phyloP scores from a whole-genome alignment of 2,888 invertebrate species.

The Neoaliturus tenellus region DNA sequence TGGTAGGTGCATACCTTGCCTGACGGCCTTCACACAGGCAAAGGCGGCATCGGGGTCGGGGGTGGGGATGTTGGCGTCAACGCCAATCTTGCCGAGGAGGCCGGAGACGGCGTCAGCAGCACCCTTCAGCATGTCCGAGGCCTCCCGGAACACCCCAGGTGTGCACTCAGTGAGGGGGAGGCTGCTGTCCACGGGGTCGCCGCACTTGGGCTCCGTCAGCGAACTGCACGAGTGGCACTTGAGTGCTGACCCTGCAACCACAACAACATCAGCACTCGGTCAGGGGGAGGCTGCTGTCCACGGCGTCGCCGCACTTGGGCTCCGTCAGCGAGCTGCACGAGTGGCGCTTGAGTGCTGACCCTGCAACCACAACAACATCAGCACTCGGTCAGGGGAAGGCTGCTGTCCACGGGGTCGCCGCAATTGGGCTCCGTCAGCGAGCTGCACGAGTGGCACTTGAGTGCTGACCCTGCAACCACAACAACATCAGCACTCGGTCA shows the following conservation, averaged over 20 bases:
- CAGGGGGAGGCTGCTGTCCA: conserved; percentile 3
- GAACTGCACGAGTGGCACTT: conserved; percentile 52
- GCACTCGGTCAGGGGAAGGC: conserved; percentile 11
- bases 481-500: not conserved
- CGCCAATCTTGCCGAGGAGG: not conserved
- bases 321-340: conserved; percentile 38
- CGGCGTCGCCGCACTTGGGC: conserved; percentile 49
- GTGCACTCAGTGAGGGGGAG: conserved; percentile 30
- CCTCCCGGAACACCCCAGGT: not conserved
- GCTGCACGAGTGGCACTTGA: conserved; percentile 49
- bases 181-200: conserved; percentile 41
- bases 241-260: conserved; percentile 38
- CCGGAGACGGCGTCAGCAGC: not conserved
- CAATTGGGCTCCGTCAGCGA: conserved; percentile 45
- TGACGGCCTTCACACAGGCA: conserved; percentile 15
- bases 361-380: not conserved
- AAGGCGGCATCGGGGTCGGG: conserved; percentile 11
- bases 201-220: conserved; percentile 40
- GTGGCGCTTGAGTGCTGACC: conserved; percentile 43
- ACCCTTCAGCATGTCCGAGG: not conserved
- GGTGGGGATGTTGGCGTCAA: conserved; percentile 40
- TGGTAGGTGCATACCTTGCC: not conserved
- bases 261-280: not conserved
- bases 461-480: conserved; percentile 20
- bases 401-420: conserved; percentile 44